These are phyloP conservation scores for Mobula birostris DNA, from an alignment of 2,113 vertebrate genomes.

Conservation along the genomic window DNA sequence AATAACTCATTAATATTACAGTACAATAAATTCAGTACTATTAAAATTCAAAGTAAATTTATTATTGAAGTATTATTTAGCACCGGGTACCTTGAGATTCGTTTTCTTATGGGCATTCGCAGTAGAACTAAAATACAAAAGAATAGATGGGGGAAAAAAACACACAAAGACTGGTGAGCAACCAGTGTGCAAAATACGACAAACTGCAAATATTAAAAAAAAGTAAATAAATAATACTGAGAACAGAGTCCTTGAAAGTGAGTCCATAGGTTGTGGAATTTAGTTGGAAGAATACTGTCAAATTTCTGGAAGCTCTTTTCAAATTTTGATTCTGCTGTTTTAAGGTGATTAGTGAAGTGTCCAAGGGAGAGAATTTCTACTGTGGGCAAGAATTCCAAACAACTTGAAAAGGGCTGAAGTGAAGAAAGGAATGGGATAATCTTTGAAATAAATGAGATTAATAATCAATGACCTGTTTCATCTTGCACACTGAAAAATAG, in stretches of 20 bases:
- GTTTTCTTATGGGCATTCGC: too few species aligned
- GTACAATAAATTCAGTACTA: neutral
- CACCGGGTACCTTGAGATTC: too few species aligned
- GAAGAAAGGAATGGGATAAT: neutral
- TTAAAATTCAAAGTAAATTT: neutral
- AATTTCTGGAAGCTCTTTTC: neutral
- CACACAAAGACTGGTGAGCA: too few species aligned
- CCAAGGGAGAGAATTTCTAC: neutral
- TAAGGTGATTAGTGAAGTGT: neutral
- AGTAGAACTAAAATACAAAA: too few species aligned
- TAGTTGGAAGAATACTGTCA: neutral
- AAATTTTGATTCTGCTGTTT: neutral
- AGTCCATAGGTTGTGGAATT: neutral
- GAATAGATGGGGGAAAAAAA: too few species aligned
- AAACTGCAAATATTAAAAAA: too few species aligned
- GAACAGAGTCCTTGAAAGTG: too few species aligned
- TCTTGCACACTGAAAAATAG: neutral
- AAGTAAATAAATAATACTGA: too few species aligned
- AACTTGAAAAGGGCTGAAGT: neutral
- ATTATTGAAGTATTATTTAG: too few species aligned
- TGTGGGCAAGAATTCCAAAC: neutral
- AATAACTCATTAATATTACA: neutral
- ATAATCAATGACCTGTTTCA: neutral
- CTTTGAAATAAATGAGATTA: neutral
- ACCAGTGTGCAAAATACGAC: too few species aligned